phyloP scores from a whole-genome alignment of 2,888 invertebrate species.

The Mesochorus sp. region DNA sequence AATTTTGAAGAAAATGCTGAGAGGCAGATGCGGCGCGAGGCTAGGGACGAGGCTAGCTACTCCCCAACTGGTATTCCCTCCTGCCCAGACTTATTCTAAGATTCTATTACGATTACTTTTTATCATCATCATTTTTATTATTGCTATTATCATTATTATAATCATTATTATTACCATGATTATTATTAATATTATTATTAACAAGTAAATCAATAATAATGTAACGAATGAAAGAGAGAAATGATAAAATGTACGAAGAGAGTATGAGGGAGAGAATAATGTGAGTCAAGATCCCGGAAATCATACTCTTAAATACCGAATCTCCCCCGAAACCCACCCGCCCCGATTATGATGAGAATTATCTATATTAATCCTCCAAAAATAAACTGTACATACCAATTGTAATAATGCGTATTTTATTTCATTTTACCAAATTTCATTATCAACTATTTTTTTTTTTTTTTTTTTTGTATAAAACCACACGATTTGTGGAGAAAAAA shows the following conservation, averaged over 20 bases:
- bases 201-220: constrained; percentile 40
- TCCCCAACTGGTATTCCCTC: constrained; percentile 62
- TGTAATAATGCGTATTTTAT: constrained; percentile 59
- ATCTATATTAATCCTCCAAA: constrained; percentile 77
- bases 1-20: constrained; percentile 43
- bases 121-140: constrained; percentile 27
- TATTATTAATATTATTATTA: constrained; percentile 17
- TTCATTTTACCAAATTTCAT: constrained; percentile 2
- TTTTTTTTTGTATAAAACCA: neutral
- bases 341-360: constrained; percentile 78
- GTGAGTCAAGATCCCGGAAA: constrained; percentile 56
- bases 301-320: constrained; percentile 70
- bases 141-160: constrained; percentile 23
- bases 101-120: constrained; percentile 42
- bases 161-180: constrained; percentile 9
- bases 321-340: constrained; percentile 64
- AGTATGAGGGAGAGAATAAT: constrained; percentile 51
- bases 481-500: constrained; percentile 16
- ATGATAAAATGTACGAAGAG: constrained; percentile 6
- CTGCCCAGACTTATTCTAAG: constrained; percentile 32
- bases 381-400: constrained; percentile 81
- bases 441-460: neutral
- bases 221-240: constrained; percentile 36
- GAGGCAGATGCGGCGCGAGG: constrained; percentile 76
- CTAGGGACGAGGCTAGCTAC: constrained; percentile 82